phyloP scores from a whole-genome alignment of 2,888 invertebrate species.

The Zaprionus obscuricornis region DNA sequence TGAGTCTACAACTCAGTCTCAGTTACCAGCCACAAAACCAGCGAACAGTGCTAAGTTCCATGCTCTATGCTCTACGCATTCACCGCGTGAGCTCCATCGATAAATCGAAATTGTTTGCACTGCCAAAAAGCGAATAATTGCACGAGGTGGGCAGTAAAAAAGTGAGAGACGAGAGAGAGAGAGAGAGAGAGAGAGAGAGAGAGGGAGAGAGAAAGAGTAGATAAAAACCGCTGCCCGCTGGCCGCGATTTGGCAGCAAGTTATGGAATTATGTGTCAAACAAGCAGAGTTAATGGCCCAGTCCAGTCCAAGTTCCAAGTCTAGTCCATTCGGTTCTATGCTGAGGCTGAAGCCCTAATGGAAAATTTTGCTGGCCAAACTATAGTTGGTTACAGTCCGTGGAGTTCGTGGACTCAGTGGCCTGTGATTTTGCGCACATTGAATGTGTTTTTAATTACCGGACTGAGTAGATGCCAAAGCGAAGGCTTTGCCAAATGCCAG shows the following conservation, averaged over 20 bases:
- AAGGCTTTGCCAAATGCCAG: conserved; percentile 62
- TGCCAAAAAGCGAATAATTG: conserved; percentile 77
- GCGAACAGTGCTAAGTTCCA: neutral
- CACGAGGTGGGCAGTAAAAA: conserved; percentile 70
- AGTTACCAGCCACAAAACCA: no score
- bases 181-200: neutral
- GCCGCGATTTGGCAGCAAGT: conserved; percentile 57
- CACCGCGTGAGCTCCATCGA: conserved; percentile 72
- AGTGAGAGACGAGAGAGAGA: neutral
- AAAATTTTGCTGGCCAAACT: conserved; percentile 53
- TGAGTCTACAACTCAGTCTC: neutral
- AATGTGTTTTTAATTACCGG: conserved; percentile 76
- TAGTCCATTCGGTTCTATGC: conserved; percentile 1
- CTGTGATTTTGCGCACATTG: conserved; percentile 78
- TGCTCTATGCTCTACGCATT: conserved; percentile 37
- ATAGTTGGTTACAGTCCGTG: conserved; percentile 6
- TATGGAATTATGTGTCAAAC: conserved; percentile 76
- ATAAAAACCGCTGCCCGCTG: conserved; percentile 35
- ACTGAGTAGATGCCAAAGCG: conserved; percentile 63
- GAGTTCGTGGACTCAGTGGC: conserved; percentile 23
- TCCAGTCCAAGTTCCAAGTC: conserved; percentile 31
- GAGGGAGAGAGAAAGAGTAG: neutral
- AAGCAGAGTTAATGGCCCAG: conserved; percentile 71
- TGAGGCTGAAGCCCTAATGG: conserved; percentile 58
- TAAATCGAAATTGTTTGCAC: conserved; percentile 77